These are phyloP conservation scores for Chromoteleia sp. DNA, from an alignment of 2,888 invertebrate species.

Conservation along the genomic window DNA sequence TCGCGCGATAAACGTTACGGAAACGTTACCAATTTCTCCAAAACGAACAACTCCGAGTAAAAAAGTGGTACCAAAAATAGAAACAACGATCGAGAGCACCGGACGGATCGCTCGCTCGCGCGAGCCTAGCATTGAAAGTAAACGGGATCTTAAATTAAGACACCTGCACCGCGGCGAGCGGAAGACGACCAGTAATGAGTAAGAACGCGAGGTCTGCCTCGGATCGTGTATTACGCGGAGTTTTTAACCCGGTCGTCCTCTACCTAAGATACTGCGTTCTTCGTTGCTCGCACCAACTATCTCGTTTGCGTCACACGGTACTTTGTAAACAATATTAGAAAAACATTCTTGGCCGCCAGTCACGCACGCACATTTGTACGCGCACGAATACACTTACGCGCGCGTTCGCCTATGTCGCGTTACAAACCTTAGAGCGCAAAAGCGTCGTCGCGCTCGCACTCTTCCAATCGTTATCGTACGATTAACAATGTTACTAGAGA, in stretches of 20 bases:
- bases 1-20: too few relatives aligned
- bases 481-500: constrained; percentile 68
- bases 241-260: constrained; percentile 78
- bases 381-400: constrained; percentile 11
- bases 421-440: constrained; percentile 43
- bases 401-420: not conserved
- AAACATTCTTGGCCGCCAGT: constrained; percentile 72
- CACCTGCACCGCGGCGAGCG: constrained; percentile 27
- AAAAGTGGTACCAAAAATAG: too few relatives aligned
- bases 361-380: constrained; percentile 22
- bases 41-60: too few relatives aligned
- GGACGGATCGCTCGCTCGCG: too few relatives aligned
- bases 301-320: constrained; percentile 70
- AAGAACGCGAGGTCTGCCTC: constrained; percentile 52
- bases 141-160: not conserved
- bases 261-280: constrained; percentile 79
- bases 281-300: constrained; percentile 71
- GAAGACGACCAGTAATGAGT: constrained; percentile 28
- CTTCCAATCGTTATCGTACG: constrained; percentile 55
- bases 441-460: constrained; percentile 9
- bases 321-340: constrained; percentile 72
- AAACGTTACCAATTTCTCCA: too few relatives aligned
- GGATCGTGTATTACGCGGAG: constrained; percentile 72
- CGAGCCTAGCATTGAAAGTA: not conserved
- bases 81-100: too few relatives aligned